Conservation (phyloP, 1,140 invertebrate genomes). For the Centruroides sculpturatus region DNA sequence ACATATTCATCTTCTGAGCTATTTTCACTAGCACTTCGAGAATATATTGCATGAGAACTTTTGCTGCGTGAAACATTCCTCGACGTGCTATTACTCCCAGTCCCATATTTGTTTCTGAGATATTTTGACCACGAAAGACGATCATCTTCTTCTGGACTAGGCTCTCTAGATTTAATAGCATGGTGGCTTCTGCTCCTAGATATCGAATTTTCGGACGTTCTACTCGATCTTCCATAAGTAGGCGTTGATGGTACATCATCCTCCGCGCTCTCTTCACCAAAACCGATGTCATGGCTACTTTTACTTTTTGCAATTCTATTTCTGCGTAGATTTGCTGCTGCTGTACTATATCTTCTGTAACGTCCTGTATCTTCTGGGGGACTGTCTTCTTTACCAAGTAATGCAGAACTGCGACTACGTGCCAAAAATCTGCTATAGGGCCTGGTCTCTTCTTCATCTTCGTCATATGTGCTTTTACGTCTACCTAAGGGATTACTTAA, state of each 20-base stretch:
- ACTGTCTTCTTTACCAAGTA: background rate
- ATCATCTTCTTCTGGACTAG: background rate
- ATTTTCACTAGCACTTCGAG: conserved; percentile 4
- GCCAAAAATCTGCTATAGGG: conserved; percentile 4
- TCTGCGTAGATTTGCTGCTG: background rate
- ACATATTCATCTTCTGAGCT: conserved; percentile 17
- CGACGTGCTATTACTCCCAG: background rate
- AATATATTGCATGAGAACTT: conserved; percentile 13
- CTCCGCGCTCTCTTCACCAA: conserved; percentile 5
- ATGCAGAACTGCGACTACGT: conserved; percentile 1
- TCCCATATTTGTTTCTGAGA: conserved; percentile 79
- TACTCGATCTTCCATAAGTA: background rate
- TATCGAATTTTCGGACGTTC: background rate
- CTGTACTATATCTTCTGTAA: background rate
- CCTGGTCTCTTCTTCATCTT: conserved; percentile 8
- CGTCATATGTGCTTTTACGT: conserved; percentile 1
- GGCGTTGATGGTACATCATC: conserved; percentile 3
- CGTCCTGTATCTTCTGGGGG: background rate
- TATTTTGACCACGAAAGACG: conserved; percentile 46
- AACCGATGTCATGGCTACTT: conserved; percentile 13
- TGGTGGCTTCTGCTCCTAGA: background rate
- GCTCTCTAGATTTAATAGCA: background rate
- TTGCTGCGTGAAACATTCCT: background rate
- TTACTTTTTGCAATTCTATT: conserved; percentile 15
- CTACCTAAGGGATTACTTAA: background rate